Evolutionary conservation across 2,797 vertebrate genomes (phyloP).

Genomic region (Alfaro cultratus): DNA sequence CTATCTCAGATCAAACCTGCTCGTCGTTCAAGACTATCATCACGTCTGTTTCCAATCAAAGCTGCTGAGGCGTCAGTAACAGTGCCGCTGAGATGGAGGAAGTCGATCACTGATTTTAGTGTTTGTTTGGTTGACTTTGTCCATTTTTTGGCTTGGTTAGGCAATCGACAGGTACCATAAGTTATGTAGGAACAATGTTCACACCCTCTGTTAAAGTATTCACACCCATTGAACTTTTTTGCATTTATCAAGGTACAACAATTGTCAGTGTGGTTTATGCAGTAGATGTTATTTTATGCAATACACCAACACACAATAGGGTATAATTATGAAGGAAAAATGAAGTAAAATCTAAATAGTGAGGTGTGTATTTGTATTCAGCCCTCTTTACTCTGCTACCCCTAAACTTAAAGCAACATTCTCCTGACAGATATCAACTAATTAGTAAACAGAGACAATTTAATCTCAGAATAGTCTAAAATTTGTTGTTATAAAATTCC

Average conservation of each 20-base stretch:
- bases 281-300: background rate
- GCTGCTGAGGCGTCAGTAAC: background rate
- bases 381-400: background rate
- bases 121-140: background rate
- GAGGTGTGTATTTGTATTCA: background rate
- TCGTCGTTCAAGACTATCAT: constrained; percentile 18
- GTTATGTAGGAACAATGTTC: background rate
- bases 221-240: background rate
- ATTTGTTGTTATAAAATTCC: background rate
- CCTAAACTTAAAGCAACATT: background rate
- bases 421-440: background rate
- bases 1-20: constrained; percentile 33
- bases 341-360: background rate
- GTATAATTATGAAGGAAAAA: background rate
- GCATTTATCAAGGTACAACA: background rate
- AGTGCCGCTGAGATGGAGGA: background rate
- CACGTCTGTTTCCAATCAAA: constrained; percentile 14
- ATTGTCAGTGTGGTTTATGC: background rate
- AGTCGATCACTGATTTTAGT: constrained; percentile 7
- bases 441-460: background rate
- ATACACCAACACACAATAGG: background rate
- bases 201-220: background rate
- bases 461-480: background rate
- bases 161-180: background rate
- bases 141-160: background rate